Percentiles rank a stretch among this genome's conserved stretches.
These are phyloP conservation scores for Bothrops jararaca DNA, from an alignment of 2,113 vertebrate genomes.

Conservation along the genomic window DNA sequence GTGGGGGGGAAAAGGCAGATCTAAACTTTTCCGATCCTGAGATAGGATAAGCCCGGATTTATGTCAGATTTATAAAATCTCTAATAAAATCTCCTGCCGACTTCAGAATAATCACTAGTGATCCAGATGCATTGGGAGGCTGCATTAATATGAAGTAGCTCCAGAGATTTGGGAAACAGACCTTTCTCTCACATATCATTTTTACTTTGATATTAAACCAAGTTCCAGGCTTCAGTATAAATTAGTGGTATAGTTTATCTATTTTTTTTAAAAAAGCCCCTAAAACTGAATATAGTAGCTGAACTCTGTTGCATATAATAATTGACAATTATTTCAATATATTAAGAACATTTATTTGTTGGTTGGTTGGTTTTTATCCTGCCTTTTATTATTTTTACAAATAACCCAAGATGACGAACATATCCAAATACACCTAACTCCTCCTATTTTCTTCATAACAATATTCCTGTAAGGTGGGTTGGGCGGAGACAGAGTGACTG, in stretches of 20 bases:
- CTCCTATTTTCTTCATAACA: neutral
- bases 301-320: accelerated
- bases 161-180: neutral
- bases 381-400: neutral
- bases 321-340: accelerated
- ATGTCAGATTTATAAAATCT: neutral
- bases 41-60: neutral
- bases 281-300: neutral
- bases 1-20: neutral
- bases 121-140: neutral
- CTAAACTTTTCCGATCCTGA: neutral
- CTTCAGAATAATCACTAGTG: neutral
- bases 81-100: neutral
- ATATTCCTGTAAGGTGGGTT: too few relatives aligned
- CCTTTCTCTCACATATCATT: neutral
- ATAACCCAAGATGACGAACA: neutral
- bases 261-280: neutral
- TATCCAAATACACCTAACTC: neutral
- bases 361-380: neutral
- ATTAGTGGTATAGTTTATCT: neutral
- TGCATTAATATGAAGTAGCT: neutral
- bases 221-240: neutral
- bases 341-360: neutral
- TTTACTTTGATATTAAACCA: neutral
- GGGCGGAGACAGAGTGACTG: neutral